Conservation (phyloP, 30 jellyfish, hydroid and myxozoan species). For the Aurelia sp. region DNA sequence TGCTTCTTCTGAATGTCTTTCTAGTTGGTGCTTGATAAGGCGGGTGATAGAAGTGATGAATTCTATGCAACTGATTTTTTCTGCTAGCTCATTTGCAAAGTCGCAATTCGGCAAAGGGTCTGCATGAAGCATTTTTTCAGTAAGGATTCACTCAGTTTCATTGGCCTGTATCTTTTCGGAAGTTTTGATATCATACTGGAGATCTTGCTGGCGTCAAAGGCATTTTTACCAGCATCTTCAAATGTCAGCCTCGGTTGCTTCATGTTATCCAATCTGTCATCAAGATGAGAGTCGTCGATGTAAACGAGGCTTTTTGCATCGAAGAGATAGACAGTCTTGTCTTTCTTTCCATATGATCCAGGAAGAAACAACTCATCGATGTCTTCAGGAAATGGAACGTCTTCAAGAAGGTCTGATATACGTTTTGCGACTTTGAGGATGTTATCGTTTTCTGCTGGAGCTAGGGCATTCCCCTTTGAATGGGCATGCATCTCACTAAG, state of each 20-base stretch:
- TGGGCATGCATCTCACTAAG: conserved; percentile 19
- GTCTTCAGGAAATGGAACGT: conserved; percentile 2
- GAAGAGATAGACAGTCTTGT: conserved; percentile 15
- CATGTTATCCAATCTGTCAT: conserved; percentile 38
- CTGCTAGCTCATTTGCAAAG: conserved; percentile 52
- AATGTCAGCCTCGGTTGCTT: conserved; percentile 26
- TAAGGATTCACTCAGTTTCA: conserved; percentile 35
- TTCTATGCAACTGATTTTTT: conserved; percentile 10
- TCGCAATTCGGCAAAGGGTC: conserved; percentile 29
- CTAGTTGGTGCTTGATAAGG: conserved; percentile 28
- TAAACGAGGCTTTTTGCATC: conserved; percentile 36
- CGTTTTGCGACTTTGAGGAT: conserved; percentile 7
- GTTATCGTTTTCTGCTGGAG: conserved; percentile 50
- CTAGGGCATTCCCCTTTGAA: conserved; percentile 1
- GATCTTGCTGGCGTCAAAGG: background rate
- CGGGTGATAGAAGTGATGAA: conserved; percentile 21
- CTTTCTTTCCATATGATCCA: conserved; percentile 16
- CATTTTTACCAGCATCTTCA: conserved; percentile 1
- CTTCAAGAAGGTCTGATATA: conserved; percentile 11
- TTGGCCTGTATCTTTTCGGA: conserved; percentile 54
- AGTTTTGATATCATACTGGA: conserved; percentile 7
- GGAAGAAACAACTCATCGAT: conserved; percentile 51
- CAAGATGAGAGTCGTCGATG: conserved; percentile 52
- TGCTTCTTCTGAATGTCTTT: background rate
- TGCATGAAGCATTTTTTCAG: conserved; percentile 31